phyloP scores from a whole-genome alignment of 2,888 invertebrate species.

The Drosophila dives region DNA sequence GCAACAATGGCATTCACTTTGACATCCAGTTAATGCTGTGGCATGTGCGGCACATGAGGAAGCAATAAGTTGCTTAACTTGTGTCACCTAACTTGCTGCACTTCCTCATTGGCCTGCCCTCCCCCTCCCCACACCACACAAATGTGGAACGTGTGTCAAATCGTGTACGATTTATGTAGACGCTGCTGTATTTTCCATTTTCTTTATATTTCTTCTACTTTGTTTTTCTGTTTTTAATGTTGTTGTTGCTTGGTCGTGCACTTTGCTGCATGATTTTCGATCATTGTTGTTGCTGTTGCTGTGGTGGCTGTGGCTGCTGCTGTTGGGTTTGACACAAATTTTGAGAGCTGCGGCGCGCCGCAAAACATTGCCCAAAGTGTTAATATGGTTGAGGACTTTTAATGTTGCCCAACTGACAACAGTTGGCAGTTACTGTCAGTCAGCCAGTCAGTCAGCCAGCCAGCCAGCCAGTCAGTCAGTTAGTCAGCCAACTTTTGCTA shows the following conservation, averaged over 20 bases:
- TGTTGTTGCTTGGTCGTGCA: slow-evolving; percentile 50
- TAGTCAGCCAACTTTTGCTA: slow-evolving; percentile 58
- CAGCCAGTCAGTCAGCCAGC: slow-evolving; percentile 17
- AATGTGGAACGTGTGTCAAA: slow-evolving; percentile 49
- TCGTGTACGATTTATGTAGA: slow-evolving; percentile 45
- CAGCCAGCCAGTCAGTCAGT: not conserved
- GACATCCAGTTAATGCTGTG: slow-evolving; percentile 45
- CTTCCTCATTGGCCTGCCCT: slow-evolving; percentile 63
- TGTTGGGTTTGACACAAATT: slow-evolving; percentile 73
- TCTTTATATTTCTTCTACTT: not conserved
- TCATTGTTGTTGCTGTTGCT: slow-evolving; percentile 49
- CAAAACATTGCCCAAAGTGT: slow-evolving; percentile 76
- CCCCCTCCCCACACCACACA: slow-evolving; percentile 27
- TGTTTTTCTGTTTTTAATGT: slow-evolving; percentile 26
- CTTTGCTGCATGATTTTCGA: slow-evolving; percentile 65
- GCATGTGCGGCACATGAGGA: slow-evolving; percentile 67
- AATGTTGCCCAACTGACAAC: slow-evolving; percentile 69
- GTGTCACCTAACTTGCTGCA: slow-evolving; percentile 51
- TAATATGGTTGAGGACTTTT: slow-evolving; percentile 80
- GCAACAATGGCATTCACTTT: slow-evolving; percentile 14
- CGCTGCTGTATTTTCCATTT: slow-evolving; percentile 38
- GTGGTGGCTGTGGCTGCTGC: slow-evolving; percentile 17
- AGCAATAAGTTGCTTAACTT: slow-evolving; percentile 46
- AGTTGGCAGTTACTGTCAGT: slow-evolving; percentile 32
- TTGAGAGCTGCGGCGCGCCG: slow-evolving; percentile 69